phyloP scores from a whole-genome alignment of 1,140 invertebrate species.

The Planococcus citri region DNA sequence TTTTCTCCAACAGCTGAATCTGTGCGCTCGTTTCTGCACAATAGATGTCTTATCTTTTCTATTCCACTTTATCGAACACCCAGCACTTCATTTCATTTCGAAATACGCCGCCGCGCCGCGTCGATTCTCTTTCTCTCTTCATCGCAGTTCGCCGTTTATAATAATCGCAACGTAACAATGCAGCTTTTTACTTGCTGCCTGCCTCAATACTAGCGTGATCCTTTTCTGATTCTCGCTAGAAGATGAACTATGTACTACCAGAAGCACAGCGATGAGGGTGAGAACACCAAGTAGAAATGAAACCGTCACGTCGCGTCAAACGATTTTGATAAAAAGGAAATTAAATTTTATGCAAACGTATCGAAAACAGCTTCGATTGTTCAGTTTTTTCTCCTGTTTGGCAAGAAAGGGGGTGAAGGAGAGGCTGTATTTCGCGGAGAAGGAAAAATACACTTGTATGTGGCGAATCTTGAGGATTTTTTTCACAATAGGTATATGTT shows the following conservation, averaged over 20 bases:
- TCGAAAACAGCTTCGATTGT: neutral
- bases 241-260: too few relatives aligned
- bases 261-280: too few relatives aligned
- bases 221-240: neutral
- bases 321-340: neutral
- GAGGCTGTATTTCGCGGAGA: too few relatives aligned
- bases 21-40: neutral
- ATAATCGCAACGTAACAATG: neutral
- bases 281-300: neutral
- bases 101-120: neutral
- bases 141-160: neutral
- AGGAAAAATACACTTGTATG: too few relatives aligned
- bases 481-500: too few relatives aligned
- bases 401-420: too few relatives aligned
- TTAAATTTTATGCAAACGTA: slow-evolving; percentile 4
- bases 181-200: neutral
- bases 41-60: neutral
- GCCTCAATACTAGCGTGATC: neutral
- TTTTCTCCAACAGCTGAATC: slow-evolving; percentile 1
- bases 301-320: neutral
- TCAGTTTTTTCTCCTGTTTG: neutral
- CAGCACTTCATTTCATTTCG: neutral
- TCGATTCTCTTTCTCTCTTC: too few relatives aligned
- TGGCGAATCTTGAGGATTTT: too few relatives aligned
- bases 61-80: slow-evolving; percentile 1